Percentiles rank a stretch among this genome's conserved stretches.
Conservation (phyloP, 2,797 vertebrate species). For the Urophycis tenuis region DNA sequence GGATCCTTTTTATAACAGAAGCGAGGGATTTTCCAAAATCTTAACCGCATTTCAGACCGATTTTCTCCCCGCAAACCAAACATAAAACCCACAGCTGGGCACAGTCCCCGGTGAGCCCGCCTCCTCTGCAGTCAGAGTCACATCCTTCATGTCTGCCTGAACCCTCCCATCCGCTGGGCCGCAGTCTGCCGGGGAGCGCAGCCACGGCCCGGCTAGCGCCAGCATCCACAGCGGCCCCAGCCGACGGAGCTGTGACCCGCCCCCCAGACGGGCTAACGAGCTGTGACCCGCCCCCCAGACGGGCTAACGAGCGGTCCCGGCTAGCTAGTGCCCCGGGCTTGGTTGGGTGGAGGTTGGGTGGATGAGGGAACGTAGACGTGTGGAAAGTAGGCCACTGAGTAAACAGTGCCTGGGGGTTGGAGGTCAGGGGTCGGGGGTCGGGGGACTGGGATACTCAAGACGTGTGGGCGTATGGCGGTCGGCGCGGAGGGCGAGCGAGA, state of each 20-base stretch:
- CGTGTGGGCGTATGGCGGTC: background rate
- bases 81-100: constrained; percentile 27
- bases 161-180: constrained; percentile 32
- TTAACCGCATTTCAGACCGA: constrained; percentile 43
- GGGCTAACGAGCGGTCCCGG: too few species aligned
- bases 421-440: too few species aligned
- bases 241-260: background rate
- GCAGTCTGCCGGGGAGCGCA: background rate
- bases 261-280: too few species aligned
- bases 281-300: too few species aligned
- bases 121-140: constrained; percentile 19
- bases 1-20: constrained; percentile 69
- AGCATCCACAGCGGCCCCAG: constrained; percentile 13
- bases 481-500: constrained; percentile 2
- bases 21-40: constrained; percentile 60
- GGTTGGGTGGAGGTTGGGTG: constrained; percentile 18
- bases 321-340: too few species aligned
- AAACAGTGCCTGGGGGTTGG: constrained; percentile 30
- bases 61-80: constrained; percentile 31
- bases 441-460: constrained; percentile 6
- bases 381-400: constrained; percentile 23
- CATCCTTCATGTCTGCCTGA: constrained; percentile 49
- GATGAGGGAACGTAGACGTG: constrained; percentile 25
- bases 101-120: background rate
- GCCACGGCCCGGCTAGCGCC: background rate